Base-by-base conservation (phyloP, 2,113 vertebrate species). In the Saguinus imperator region DNA sequence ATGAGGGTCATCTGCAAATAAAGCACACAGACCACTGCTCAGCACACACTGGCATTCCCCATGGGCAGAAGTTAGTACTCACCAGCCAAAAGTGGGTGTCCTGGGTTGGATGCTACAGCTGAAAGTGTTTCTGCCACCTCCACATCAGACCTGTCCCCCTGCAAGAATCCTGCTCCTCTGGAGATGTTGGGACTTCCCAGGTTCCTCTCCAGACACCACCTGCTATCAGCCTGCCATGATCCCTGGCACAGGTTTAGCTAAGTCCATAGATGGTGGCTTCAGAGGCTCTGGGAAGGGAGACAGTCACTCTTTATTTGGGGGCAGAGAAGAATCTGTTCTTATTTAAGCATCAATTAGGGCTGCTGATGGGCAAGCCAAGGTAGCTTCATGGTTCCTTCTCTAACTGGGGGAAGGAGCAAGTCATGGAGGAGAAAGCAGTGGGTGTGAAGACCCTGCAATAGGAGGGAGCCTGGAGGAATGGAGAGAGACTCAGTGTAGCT, bases 141-240 rank as follows among this genome's bases (percentile, higher is more conserved):
- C 2, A 0, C 7, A 1, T 2, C 40, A 4, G 23, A 20, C 6
- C 27, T 23, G 11, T 27, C 8, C 23, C 9, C 6, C 21, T 29
- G 35, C 29, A 0, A n/a, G 37, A n/a, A 4, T 40, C 64, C 84
- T 37, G 58, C 25, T 82, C 8, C 43, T 55, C 29, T 12, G 29
- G 55, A 76, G 40, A n/a, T 6, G 29, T 14, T 32, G 16, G 21
- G 40, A 21, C 37, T 64, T 72, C 68, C 23, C 16, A 57, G 29
- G 45, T 17, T 35, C 27, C 13, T 48, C 76, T 79, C n/a, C 23
- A 32, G 23, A 75, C 48, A 29, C 40, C 3, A 2, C 20, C 40
- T 50, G 57, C 73, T 21, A 21, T 32, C 80, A 40, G 16, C 57
- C 66, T 13, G 50, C 75, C 8, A 13, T 3, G 32, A 16, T 18